A percentile compares a stretch with the other conserved stretches of the same genome.
Conservation (phyloP, 2,888 invertebrate genomes). For the Arctia plantaginis region DNA sequence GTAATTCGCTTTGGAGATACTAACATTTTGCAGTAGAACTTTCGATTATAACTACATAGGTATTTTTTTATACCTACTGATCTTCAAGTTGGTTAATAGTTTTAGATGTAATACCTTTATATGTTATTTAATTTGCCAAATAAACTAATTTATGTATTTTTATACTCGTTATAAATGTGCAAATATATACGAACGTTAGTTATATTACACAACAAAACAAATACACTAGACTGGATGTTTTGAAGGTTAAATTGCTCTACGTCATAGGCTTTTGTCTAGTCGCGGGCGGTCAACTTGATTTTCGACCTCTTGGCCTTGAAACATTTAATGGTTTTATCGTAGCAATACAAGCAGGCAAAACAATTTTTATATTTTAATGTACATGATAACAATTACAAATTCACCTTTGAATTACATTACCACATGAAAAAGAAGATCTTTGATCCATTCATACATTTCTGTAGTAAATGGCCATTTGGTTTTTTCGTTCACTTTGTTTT, state of each 20-base stretch:
- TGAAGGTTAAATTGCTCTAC: constrained; percentile 35
- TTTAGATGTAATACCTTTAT: no score
- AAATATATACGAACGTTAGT: background rate
- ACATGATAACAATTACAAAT: background rate
- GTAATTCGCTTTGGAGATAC: no score
- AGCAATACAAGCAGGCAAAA: constrained; percentile 20
- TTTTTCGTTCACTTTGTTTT: background rate
- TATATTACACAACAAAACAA: constrained; percentile 24
- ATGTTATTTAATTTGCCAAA: background rate
- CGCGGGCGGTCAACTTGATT: constrained; percentile 29
- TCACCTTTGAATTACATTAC: no score
- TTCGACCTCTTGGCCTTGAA: constrained; percentile 43
- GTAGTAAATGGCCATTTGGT: background rate
- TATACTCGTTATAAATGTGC: background rate
- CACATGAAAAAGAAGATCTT: background rate
- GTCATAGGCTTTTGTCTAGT: constrained; percentile 44
- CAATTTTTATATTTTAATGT: background rate
- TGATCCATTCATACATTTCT: background rate
- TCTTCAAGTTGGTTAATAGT: no score
- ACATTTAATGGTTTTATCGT: constrained; percentile 23
- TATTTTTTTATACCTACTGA: no score
- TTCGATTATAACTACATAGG: no score
- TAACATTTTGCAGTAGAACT: background rate
- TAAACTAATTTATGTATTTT: background rate
- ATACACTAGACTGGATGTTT: constrained; percentile 28